Evolutionary conservation across 2,797 vertebrate species (phyloP).

Genomic region (Salarias fasciatus): DNA sequence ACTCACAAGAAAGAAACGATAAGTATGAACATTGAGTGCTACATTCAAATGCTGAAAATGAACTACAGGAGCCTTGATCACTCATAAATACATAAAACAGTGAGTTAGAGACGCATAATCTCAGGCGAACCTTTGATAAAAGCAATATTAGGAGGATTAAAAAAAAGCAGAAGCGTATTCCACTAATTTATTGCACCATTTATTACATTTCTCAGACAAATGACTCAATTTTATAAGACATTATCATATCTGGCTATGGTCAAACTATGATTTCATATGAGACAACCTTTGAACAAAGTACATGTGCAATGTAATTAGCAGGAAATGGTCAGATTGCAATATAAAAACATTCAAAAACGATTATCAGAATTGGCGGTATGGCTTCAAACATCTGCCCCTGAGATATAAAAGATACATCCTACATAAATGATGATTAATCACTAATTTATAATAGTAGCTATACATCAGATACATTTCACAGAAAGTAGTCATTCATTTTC

Average conservation of each 20-base stretch:
- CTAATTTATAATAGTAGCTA: conserved; percentile 5
- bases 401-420: conserved; percentile 6
- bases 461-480: conserved; percentile 13
- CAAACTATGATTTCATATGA: conserved; percentile 26
- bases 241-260: conserved; percentile 35
- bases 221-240: conserved; percentile 25
- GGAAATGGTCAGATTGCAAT: background rate
- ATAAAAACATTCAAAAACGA: conserved; percentile 18
- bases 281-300: conserved; percentile 25
- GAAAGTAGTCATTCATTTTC: background rate
- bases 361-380: conserved; percentile 1
- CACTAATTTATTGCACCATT: conserved; percentile 44
- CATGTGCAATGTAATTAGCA: conserved; percentile 46
- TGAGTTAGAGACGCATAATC: no score
- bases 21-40: background rate
- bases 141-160: conserved; percentile 24
- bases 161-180: conserved; percentile 32
- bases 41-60: no score
- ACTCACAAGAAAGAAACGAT: background rate
- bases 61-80: no score
- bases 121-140: background rate
- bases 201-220: conserved; percentile 35
- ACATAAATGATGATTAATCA: background rate
- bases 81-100: no score
- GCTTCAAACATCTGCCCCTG: conserved; percentile 18